These are phyloP conservation scores for Gymnothorax javanicus DNA, from an alignment of 2,797 vertebrate species.

Conservation along the genomic window DNA sequence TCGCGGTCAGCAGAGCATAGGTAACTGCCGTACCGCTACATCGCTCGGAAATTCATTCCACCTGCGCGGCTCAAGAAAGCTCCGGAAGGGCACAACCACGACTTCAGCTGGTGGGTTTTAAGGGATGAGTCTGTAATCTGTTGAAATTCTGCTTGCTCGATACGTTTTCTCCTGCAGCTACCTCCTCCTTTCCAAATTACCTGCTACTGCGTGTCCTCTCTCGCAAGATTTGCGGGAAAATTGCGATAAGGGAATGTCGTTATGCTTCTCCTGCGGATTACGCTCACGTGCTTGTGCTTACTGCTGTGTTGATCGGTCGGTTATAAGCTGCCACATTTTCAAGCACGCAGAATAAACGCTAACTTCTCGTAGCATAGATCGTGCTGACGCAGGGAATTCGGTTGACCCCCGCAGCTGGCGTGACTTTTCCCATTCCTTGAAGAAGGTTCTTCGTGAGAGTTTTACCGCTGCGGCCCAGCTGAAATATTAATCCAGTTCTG, in stretches of 20 bases:
- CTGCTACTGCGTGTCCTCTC: conserved; percentile 18
- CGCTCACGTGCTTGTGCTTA: background rate
- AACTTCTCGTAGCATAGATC: background rate
- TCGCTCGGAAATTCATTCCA: conserved; percentile 63
- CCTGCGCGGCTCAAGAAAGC: conserved; percentile 52
- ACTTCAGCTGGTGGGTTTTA: conserved; percentile 67
- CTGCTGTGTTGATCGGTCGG: too few relatives aligned
- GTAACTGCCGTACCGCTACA: conserved; percentile 50
- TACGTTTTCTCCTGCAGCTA: conserved; percentile 57
- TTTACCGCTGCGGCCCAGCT: conserved; percentile 28
- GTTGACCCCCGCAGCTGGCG: background rate
- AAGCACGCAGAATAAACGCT: background rate
- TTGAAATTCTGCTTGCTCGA: conserved; percentile 73
- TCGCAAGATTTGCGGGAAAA: conserved; percentile 27
- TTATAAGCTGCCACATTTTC: background rate
- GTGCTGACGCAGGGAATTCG: background rate
- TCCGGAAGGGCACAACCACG: conserved; percentile 62
- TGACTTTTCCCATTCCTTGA: background rate
- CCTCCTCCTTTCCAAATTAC: conserved; percentile 28
- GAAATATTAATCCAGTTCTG: conserved; percentile 69
- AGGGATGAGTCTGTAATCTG: conserved; percentile 74
- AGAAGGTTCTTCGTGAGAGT: background rate
- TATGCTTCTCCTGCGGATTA: conserved; percentile 39
- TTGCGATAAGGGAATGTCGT: conserved; percentile 49
- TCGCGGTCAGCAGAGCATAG: conserved; percentile 68